Evolutionary conservation across 2,797 vertebrate species (phyloP).

Genomic region (Myotis vivesi): DNA sequence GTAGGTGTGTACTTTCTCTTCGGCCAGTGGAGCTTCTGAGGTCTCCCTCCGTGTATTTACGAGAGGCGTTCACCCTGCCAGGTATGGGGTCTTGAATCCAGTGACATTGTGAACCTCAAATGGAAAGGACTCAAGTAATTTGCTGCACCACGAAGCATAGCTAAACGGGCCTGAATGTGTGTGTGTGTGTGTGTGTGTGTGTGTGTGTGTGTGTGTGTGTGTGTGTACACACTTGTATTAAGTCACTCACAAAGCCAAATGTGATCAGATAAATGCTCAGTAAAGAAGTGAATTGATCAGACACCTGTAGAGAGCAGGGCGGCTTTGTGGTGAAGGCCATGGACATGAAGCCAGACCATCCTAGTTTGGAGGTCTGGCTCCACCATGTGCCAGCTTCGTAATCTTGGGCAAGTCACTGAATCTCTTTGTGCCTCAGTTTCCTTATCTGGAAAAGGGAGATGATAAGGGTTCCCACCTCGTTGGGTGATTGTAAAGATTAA

Average conservation of each 20-base stretch:
- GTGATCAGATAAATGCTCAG: not conserved
- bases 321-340: not conserved
- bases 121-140: not conserved
- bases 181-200: not conserved
- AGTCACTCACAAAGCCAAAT: not conserved
- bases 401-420: not conserved
- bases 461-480: not conserved
- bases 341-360: not conserved
- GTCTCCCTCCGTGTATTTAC: not conserved
- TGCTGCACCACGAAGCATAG: not conserved
- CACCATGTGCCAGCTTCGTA: not conserved
- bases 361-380: not conserved
- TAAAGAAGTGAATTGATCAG: not conserved
- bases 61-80: not conserved
- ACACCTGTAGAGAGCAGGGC: not conserved
- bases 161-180: no score
- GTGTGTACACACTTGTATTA: not conserved
- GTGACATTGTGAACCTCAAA: not conserved
- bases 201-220: not conserved
- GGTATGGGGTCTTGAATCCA: not conserved
- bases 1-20: not conserved
- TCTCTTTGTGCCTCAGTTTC: not conserved
- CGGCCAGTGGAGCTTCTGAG: not conserved
- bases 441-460: not conserved
- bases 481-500: not conserved